Evolutionary conservation across 2,797 vertebrate species (phyloP).

Genomic region (Lepus oiostolus): DNA sequence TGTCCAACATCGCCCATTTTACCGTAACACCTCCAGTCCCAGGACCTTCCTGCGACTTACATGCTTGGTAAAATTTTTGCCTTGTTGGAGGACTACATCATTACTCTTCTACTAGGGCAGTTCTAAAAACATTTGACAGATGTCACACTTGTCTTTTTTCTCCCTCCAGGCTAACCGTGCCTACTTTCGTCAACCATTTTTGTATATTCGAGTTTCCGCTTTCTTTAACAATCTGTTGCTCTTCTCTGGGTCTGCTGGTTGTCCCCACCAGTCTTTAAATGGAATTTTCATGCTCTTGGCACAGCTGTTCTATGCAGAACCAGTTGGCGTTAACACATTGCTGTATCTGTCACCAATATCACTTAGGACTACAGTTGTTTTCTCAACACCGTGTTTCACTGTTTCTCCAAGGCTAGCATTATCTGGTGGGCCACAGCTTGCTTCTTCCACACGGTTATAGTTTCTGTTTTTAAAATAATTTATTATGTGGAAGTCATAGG

Average conservation of each 20-base stretch:
- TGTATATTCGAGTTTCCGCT: not conserved
- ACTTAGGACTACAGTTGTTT: not conserved
- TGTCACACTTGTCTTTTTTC: not conserved
- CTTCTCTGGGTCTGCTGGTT: not conserved
- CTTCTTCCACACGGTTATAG: not conserved
- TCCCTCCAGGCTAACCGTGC: not conserved
- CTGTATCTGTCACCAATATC: not conserved
- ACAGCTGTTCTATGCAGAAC: not conserved
- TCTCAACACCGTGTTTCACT: not conserved
- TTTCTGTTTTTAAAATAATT: slow-evolving; percentile 53
- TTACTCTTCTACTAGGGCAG: not conserved
- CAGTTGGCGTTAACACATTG: not conserved
- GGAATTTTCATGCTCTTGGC: not conserved
- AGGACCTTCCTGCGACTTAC: too few relatives aligned
- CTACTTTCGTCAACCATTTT: not conserved
- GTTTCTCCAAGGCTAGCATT: not conserved
- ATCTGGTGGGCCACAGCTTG: not conserved
- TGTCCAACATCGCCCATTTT: too few relatives aligned
- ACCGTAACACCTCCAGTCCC: too few relatives aligned
- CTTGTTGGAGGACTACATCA: not conserved
- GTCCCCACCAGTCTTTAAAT: not conserved
- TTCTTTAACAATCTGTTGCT: not conserved
- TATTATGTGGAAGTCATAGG: not conserved
- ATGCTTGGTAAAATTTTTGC: not conserved
- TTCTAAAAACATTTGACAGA: slow-evolving; percentile 34